Evolutionary conservation across 1,140 invertebrate genomes (phyloP).

Genomic region (Saccostrea cuccullata): DNA sequence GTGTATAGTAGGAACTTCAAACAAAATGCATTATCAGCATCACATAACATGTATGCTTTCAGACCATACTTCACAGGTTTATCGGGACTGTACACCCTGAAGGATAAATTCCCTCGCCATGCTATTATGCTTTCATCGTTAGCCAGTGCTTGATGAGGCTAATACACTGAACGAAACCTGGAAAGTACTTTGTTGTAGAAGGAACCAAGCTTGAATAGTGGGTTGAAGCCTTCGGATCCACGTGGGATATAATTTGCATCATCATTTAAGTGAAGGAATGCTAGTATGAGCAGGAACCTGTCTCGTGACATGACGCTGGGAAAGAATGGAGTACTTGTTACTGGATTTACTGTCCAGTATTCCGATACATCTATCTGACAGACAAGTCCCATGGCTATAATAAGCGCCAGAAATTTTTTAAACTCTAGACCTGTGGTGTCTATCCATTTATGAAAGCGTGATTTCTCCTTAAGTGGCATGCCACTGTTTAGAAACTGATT

Average conservation of each 20-base stretch:
- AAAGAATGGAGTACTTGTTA: no score
- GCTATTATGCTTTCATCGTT: background rate
- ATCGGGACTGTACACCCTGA: slow-evolving; percentile 58
- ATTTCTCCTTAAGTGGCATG: background rate
- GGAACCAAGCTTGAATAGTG: no score
- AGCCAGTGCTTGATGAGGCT: background rate
- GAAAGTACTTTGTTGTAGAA: background rate
- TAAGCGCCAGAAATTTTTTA: background rate
- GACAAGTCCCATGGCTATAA: slow-evolving; percentile 42
- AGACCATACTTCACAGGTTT: no score
- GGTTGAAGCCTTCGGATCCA: no score
- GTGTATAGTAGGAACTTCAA: no score
- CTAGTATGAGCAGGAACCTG: no score
- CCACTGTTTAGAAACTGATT: background rate
- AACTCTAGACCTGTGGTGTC: slow-evolving; percentile 6
- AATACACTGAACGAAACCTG: background rate
- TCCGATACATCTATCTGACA: slow-evolving; percentile 28
- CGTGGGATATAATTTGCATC: no score
- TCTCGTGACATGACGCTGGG: no score
- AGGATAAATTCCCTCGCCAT: background rate
- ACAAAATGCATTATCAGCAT: no score
- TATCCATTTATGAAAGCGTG: slow-evolving; percentile 36
- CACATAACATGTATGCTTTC: no score
- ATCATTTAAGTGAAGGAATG: no score
- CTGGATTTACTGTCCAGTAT: no score